Evolutionary conservation across 2,797 vertebrate species (phyloP), one percentile per base, ranked within the genome.

Genomic region (Schizopygopsis malacanthus): DNA sequence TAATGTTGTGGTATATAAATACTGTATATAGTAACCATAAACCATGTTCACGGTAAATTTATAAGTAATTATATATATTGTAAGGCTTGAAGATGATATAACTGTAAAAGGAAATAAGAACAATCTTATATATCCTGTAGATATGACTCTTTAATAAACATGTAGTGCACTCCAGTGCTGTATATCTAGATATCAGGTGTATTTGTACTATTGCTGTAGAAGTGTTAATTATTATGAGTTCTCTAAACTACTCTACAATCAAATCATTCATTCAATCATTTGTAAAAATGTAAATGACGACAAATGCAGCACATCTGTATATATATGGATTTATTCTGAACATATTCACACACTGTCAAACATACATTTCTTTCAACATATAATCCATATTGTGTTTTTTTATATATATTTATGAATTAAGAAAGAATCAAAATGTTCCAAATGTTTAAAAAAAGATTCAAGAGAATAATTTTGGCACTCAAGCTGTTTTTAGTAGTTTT

Each of bases 291-390:
- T 28, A 28, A 69, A 81, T 54, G 28, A 69, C 3, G 12, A 71
- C 22, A 79, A 70, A 33, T 20, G 12, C 43, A 69, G 3, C 37
- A 43, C 37, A 56, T 25, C 11, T 10, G 25, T 59, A 39, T 75
- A 76, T 78, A 70, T 71, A 95, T 79, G 71, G 39, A 63, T 82
- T 63, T 89, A 87, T 87, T 87, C 45, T 85, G 45, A 82, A 85
- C 83, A 89, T 77, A 50, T 28, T 81, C 61, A 79, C 33, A 90
- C 90, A 83, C 78, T 13, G 76, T 69, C 63, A 59, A 77, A 75
- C 77, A 75, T 81, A 83, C 76, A 83, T 70, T 77, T 85, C 50
- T 73, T 80, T 63, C 54, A 79, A 86, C 81, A 82, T 69, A 82
- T 72, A 85, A 89, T 87, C 73, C 59, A 69, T 70, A 56, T 54